A percentile compares a stretch with the other conserved stretches of the same genome.
Evolutionary conservation across 30 jellyfish, hydroid and myxozoan species (phyloP).

Genomic region (Turritopsis rubra): DNA sequence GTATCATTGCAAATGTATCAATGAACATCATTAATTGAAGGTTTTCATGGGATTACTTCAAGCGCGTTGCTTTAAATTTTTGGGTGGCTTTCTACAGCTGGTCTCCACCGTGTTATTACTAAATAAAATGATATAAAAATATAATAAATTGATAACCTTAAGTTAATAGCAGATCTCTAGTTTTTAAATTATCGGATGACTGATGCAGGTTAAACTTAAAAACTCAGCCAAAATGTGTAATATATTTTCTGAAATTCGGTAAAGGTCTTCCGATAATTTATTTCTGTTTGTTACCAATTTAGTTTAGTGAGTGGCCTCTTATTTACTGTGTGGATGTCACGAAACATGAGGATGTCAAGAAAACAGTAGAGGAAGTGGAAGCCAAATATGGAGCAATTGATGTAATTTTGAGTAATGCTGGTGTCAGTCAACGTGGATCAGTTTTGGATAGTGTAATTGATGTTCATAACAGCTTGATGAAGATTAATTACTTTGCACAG

Average conservation of each 20-base stretch:
- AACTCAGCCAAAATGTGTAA: neutral
- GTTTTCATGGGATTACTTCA: too few species aligned
- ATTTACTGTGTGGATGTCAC: conserved; percentile 51
- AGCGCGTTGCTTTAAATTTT: too few species aligned
- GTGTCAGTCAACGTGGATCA: conserved; percentile 72
- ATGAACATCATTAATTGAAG: too few species aligned
- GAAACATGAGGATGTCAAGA: conserved; percentile 20
- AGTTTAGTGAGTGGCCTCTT: conserved; percentile 38
- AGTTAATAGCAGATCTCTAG: too few species aligned
- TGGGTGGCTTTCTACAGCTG: too few species aligned
- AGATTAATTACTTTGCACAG: conserved; percentile 77
- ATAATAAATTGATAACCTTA: too few species aligned
- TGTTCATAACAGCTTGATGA: conserved; percentile 53
- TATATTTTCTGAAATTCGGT: neutral
- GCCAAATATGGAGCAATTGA: conserved; percentile 51
- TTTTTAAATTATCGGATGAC: too few species aligned
- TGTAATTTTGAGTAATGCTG: conserved; percentile 81
- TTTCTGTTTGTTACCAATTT: neutral
- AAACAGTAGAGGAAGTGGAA: conserved; percentile 29
- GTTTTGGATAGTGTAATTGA: conserved; percentile 45
- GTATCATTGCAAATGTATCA: neutral
- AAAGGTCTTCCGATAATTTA: neutral
- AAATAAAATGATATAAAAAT: too few species aligned
- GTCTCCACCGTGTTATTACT: too few species aligned
- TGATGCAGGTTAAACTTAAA: too few species aligned